These are phyloP conservation scores for Colaptes auratus DNA, from an alignment of 2,113 vertebrate genomes.

Conservation along the genomic window DNA sequence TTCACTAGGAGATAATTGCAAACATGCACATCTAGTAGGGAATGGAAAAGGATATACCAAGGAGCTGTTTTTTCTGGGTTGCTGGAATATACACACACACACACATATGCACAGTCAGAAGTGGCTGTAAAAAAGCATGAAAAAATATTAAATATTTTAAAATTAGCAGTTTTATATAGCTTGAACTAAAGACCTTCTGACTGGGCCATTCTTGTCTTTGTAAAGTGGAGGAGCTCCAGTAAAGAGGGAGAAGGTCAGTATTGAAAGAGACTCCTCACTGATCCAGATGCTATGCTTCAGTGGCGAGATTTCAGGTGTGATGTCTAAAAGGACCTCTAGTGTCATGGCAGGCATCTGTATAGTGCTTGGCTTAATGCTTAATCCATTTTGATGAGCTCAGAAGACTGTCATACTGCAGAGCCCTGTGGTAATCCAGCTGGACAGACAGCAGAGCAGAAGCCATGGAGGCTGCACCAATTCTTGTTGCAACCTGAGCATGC, in stretches of 20 bases:
- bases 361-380: background rate
- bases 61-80: background rate
- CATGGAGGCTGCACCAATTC: background rate
- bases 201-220: background rate
- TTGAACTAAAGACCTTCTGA: background rate
- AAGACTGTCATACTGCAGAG: background rate
- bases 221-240: background rate
- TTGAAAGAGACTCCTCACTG: background rate
- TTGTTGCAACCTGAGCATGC: background rate
- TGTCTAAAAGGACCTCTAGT: background rate
- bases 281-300: background rate
- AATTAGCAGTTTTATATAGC: background rate
- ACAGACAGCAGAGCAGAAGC: background rate
- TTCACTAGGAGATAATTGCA: background rate
- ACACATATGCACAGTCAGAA: background rate
- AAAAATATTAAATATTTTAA: background rate
- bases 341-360: background rate
- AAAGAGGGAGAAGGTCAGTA: background rate
- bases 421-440: background rate
- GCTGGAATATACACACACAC: background rate
- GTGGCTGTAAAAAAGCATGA: background rate
- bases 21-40: background rate
- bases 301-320: background rate
- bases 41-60: background rate
- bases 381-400: background rate